Evolutionary conservation across 2,113 vertebrate genomes (phyloP).

Genomic region (Silurus glanis): DNA sequence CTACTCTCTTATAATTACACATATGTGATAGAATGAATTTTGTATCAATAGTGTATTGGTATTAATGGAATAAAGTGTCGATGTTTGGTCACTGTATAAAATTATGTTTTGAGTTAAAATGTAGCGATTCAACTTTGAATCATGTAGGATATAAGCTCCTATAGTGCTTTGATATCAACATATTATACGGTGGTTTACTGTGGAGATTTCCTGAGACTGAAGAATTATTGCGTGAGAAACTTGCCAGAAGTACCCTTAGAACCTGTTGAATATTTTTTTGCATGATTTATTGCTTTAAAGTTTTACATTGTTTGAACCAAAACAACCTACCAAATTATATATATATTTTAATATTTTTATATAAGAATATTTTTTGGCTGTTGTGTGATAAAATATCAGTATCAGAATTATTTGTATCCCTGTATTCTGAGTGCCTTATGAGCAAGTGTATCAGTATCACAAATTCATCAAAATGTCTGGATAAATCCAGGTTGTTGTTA

Average conservation of each 20-base stretch:
- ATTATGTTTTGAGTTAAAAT: background rate
- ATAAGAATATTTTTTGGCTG: too few relatives aligned
- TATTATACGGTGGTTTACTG: background rate
- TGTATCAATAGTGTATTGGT: background rate
- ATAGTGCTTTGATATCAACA: background rate
- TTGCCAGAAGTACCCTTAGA: background rate
- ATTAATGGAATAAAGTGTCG: background rate
- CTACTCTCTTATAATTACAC: background rate
- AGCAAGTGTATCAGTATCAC: background rate
- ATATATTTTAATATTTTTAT: too few relatives aligned
- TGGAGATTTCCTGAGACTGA: background rate
- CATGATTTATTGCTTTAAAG: background rate
- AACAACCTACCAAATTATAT: background rate
- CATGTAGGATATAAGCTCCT: background rate
- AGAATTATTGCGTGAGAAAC: background rate
- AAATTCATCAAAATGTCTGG: background rate
- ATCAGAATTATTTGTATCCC: background rate
- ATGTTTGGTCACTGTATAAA: background rate
- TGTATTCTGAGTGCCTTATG: background rate
- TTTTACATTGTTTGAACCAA: background rate
- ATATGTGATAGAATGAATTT: background rate
- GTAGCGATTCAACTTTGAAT: background rate
- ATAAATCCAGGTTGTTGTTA: background rate
- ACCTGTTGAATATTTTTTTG: background rate
- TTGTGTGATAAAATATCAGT: background rate